Base-by-base conservation (phyloP, 2,888 invertebrate species). In the Nomada ruficornis region DNA sequence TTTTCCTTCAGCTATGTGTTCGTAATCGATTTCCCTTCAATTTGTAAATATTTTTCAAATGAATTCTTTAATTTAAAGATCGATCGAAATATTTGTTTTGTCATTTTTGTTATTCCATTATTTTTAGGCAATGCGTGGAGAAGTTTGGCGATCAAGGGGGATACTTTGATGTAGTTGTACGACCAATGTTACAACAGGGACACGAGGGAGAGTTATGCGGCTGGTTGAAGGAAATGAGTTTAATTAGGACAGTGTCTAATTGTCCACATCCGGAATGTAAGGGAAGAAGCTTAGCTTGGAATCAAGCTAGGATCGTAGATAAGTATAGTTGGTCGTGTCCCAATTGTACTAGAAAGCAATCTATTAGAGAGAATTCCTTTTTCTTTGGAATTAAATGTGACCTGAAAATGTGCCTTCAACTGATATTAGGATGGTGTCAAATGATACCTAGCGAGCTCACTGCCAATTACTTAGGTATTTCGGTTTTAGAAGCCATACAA, bases 341-440 rank as follows among this genome's bases (percentile, higher is more conserved):
- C 0, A 91, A 91, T 13, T 95, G 95, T 84, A 88, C 91, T 15
- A 94, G 93, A 64, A 95, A 94, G 89, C 93, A 94, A 71, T 93
- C 94, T 0, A 94, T 95, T 57, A 91, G 95, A 76, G 94, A 94
- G 18, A 92, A 94, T 73, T 96, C 96, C 0, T 95, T 96, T 88
- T 96, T 96, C 90, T 93, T 95, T n/a, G 94, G 95, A 60, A 92
- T 96, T 20, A 96, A 95, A 86, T 96, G 96, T 90, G 95, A 95
- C 75, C 94, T 96, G 67, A 94, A 95, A 81, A 95, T 95, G 90
- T 94, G 95, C 60, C 92, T 96, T 77, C 95, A 96, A 91, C 93
- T 96, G 15, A 95, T 96, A 74, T 91, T 96, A 57, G 96, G 95
- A 0, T 96, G 96, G 96, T 95, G 96, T 92, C 96, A 96, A 88